Conservation (phyloP, 1,140 invertebrate genomes). For the Musca vetustissima region DNA sequence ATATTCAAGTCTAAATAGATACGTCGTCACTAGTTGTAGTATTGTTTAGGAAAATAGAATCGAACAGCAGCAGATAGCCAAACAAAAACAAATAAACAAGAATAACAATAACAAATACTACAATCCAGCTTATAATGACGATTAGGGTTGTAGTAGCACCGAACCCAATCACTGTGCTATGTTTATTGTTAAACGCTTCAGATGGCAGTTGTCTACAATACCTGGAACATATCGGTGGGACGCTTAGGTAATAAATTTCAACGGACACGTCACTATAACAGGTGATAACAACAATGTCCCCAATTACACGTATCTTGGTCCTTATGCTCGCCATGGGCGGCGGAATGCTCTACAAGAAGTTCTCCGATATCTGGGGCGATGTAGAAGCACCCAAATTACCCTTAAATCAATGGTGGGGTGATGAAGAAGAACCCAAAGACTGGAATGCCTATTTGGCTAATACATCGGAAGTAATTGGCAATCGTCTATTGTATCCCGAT, state of each 20-base stretch:
- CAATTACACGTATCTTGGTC: conserved; percentile 36
- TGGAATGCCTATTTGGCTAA: conserved; percentile 45
- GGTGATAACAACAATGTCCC: conserved; percentile 28
- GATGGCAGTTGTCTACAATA: conserved; percentile 3
- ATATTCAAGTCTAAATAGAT: too few relatives aligned
- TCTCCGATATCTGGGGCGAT: conserved; percentile 34
- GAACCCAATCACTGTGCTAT: background rate
- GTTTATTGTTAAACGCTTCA: background rate
- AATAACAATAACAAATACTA: background rate
- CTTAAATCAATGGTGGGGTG: conserved; percentile 48
- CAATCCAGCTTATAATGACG: background rate
- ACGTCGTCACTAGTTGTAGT: too few relatives aligned
- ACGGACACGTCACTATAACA: too few relatives aligned
- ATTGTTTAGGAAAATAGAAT: background rate
- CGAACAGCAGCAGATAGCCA: background rate
- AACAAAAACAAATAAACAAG: background rate
- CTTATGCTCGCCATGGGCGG: conserved; percentile 41
- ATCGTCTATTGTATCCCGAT: conserved; percentile 39
- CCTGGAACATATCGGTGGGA: conserved; percentile 5
- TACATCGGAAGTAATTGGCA: conserved; percentile 39
- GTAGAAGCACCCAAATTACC: conserved; percentile 36
- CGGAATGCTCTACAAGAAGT: conserved; percentile 39
- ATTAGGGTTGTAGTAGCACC: conserved; percentile 1
- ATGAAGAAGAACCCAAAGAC: conserved; percentile 41
- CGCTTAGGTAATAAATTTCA: background rate